Percentiles rank a stretch among this genome's conserved stretches.
Evolutionary conservation across 2,113 vertebrate genomes (phyloP).

Genomic region (Columba livia): DNA sequence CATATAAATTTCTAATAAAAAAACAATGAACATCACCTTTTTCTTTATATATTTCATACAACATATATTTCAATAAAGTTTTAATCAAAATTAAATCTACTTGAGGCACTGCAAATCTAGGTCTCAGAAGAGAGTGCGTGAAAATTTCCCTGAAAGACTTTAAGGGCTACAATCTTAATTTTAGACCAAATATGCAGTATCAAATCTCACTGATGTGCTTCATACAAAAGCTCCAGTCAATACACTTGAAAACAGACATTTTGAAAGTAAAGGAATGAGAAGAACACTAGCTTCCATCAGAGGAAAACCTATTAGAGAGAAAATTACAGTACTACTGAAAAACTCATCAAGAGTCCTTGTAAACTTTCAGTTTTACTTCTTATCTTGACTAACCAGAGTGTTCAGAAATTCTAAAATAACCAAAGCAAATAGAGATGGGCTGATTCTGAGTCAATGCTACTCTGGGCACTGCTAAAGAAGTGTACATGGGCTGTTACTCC

Average conservation of each 20-base stretch:
- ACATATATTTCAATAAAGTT: not conserved
- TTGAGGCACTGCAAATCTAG: not conserved
- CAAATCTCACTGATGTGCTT: not conserved
- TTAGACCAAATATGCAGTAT: not conserved
- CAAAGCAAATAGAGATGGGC: not conserved
- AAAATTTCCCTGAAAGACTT: not conserved
- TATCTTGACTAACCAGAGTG: not conserved
- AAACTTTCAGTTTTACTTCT: not conserved
- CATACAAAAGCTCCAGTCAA: not conserved
- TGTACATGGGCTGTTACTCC: not conserved
- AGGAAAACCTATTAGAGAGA: not conserved
- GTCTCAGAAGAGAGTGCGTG: not conserved
- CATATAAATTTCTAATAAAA: not conserved
- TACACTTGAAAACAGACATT: not conserved
- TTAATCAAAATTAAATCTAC: not conserved
- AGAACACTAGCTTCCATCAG: not conserved
- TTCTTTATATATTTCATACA: not conserved
- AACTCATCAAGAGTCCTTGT: not conserved
- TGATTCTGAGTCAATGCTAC: not conserved
- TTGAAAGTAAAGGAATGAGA: not conserved
- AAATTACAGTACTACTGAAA: not conserved
- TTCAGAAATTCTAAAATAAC: not conserved
- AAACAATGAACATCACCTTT: not conserved
- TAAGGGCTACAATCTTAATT: not conserved
- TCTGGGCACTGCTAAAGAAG: not conserved